phyloP scores from a whole-genome alignment of 2,113 vertebrate species.

The Vanacampus margaritifer region DNA sequence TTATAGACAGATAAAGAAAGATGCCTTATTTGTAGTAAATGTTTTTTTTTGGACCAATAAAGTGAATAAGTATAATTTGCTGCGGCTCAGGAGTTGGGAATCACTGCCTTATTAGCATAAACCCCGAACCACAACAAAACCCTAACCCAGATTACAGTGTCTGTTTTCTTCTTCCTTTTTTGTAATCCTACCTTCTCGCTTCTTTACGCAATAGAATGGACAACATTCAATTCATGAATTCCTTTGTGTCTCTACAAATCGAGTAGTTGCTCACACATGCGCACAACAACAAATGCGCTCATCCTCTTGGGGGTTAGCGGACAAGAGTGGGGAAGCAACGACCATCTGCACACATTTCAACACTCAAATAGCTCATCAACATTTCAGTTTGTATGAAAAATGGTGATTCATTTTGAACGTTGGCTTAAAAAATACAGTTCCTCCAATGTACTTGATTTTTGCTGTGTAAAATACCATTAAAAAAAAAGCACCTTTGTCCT shows the following conservation, averaged over 20 bases:
- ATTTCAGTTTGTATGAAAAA: constrained; percentile 11
- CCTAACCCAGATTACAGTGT: too few species aligned
- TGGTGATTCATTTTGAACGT: too few species aligned
- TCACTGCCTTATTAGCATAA: too few species aligned
- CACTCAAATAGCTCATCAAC: constrained; percentile 39
- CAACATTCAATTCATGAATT: background rate
- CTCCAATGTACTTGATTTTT: too few species aligned
- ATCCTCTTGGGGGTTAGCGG: constrained; percentile 24
- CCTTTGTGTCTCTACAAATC: constrained; percentile 21
- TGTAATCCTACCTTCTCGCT: constrained; percentile 8
- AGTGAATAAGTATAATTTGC: too few species aligned
- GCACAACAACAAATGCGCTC: background rate
- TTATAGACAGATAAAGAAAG: too few species aligned
- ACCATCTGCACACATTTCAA: constrained; percentile 57
- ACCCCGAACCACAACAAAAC: too few species aligned
- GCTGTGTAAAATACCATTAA: too few species aligned
- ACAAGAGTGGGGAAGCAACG: constrained; percentile 27
- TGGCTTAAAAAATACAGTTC: too few species aligned
- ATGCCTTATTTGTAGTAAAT: too few species aligned
- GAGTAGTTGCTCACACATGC: constrained; percentile 8
- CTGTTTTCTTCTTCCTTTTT: background rate
- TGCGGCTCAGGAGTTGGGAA: too few species aligned
- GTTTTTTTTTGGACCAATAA: too few species aligned
- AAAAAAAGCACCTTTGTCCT: constrained; percentile 27
- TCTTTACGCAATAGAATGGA: background rate